phyloP scores from a whole-genome alignment of 2,113 vertebrate species.

The Mormoops blainvillei region DNA sequence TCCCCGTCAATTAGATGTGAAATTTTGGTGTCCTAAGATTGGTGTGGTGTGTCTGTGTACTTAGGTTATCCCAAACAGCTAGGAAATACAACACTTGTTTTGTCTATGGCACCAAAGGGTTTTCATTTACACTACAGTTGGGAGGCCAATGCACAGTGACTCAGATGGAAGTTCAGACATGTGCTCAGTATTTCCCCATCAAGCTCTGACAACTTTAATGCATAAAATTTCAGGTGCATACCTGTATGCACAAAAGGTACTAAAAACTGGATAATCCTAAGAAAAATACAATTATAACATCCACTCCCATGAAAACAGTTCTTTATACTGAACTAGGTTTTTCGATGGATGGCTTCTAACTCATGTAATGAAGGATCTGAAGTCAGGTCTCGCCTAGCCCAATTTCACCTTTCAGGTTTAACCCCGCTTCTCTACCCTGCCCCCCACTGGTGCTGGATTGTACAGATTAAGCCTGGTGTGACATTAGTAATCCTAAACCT shows the following conservation, averaged over 20 bases:
- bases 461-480: not conserved
- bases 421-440: fast-evolving
- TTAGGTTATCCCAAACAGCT: conserved; percentile 4
- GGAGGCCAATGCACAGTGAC: not conserved
- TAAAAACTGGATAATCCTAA: conserved; percentile 25
- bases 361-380: conserved; percentile 1
- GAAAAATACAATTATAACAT: conserved; percentile 38
- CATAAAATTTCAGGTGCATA: conserved; percentile 8
- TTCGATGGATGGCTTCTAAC: conserved; percentile 28
- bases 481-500: not conserved
- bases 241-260: not conserved
- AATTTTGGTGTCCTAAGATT: not conserved
- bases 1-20: not conserved
- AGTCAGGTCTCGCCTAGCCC: not conserved
- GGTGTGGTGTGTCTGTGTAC: not conserved
- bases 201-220: conserved; percentile 10
- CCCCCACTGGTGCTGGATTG: not conserved
- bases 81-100: not conserved
- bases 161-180: conserved; percentile 11
- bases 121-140: not conserved
- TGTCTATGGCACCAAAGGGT: not conserved
- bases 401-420: not conserved
- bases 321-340: not conserved
- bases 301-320: not conserved
- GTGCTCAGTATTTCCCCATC: conserved; percentile 9